Conservation (phyloP, 2,888 invertebrate species). For the Monoplex corrugatus region DNA sequence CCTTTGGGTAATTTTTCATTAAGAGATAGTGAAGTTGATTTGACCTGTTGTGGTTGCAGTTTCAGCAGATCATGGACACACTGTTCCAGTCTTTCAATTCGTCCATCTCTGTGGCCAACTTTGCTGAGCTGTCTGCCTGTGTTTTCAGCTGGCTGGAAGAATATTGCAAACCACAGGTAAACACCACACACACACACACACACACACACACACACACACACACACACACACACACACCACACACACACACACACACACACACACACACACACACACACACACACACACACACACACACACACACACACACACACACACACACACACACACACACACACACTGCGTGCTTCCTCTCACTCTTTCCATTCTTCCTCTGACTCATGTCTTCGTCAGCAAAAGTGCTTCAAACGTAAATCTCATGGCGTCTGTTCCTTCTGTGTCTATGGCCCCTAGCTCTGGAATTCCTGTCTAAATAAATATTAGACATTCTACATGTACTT, state of each 20-base stretch:
- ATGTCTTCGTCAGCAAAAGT: too few relatives aligned
- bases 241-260: background rate
- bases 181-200: background rate
- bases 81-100: slow-evolving; percentile 93
- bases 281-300: background rate
- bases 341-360: too few relatives aligned
- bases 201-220: background rate
- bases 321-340: slow-evolving; percentile 3
- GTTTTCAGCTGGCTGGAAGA: slow-evolving; percentile 99
- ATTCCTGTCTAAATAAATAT: too few relatives aligned
- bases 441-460: too few relatives aligned
- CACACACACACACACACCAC: background rate
- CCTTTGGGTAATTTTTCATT: too few relatives aligned
- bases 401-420: too few relatives aligned
- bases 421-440: too few relatives aligned
- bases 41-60: slow-evolving; percentile 84
- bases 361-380: too few relatives aligned
- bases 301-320: background rate
- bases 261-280: background rate
- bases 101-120: slow-evolving; percentile 92
- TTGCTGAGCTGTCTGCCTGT: slow-evolving; percentile 95
- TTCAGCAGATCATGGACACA: slow-evolving; percentile 96
- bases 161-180: slow-evolving; percentile 91
- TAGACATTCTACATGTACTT: too few relatives aligned
- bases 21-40: too few relatives aligned